Conservation (phyloP, 2,888 invertebrate genomes). For the Coremacera marginata region DNA sequence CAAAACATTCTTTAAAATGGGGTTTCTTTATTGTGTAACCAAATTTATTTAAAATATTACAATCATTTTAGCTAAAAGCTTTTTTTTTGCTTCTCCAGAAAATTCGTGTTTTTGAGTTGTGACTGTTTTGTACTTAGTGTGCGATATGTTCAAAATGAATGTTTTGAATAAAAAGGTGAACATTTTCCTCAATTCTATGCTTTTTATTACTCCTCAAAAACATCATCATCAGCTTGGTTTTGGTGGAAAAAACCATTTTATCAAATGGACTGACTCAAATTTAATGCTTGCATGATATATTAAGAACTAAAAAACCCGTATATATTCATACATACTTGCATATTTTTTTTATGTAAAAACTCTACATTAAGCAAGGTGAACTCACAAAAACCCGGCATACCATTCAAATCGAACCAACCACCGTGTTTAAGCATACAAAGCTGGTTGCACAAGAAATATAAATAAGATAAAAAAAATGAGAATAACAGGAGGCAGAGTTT, state of each 20-base stretch:
- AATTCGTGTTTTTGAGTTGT: no score
- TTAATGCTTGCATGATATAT: neutral
- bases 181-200: neutral
- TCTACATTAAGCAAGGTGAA: conserved; percentile 23
- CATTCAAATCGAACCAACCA: conserved; percentile 2
- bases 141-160: neutral
- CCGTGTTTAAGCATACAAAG: neutral
- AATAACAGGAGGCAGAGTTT: conserved; percentile 6
- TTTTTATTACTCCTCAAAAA: neutral
- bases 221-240: no score
- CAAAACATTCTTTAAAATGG: no score
- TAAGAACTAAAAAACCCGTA: neutral
- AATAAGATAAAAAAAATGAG: conserved; percentile 1
- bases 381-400: conserved; percentile 4
- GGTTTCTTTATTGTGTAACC: no score
- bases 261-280: conserved; percentile 19
- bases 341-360: neutral
- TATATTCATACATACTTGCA: neutral
- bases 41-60: no score
- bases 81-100: no score
- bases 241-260: neutral
- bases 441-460: neutral
- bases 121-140: no score
- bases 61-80: no score
- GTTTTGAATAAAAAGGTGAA: neutral